Evolutionary conservation across 2,888 invertebrate species (phyloP), one percentile per base, ranked within the genome.

Genomic region (Stenodera caucasica): DNA sequence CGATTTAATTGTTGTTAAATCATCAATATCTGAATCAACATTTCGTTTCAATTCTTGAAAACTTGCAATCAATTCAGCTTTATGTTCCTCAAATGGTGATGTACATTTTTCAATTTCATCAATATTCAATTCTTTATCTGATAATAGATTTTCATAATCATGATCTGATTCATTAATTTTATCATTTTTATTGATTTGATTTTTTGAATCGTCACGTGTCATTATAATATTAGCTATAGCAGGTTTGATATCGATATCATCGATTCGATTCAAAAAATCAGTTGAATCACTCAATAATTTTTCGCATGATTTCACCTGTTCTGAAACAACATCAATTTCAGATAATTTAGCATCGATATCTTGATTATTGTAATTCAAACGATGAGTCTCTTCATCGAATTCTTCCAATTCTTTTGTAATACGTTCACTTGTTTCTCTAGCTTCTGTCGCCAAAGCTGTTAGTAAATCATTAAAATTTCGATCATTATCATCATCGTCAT

Each of bases 381-480:
- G 30, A 9, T 23, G 45, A 2, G 45, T 33, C 49, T 72, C 72
- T 49, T 73, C 72, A 50, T 69, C 71, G 4, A 77, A 66, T 32
- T 71, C 66, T 54, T 74, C 73, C 73, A 90, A 79, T 64, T 90
- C 89, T 65, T 86, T 84, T n/a, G 86, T 86, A 32, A 80, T 79
- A 55, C 77, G 86, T 66, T 88, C 88, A 74, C 89, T 90, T 49
- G 89, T 89, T 74, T 89, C 89, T 81, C 88, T 86, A 12, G 90
- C 90, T 83, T 91, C 91, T 74, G 86, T 86, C 11, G 90, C 90
- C 61, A 91, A 83, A 76, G 88, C 87, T 70, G 88, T 87, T 54
- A 91, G 81, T 35, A 90, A 85, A 74, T 90, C 90, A 77, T 90
- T 90, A 77, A 90, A 80, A 61, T 45, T 18, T 45, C n/a, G 12